These are phyloP conservation scores for Polydrusus tereticollis DNA, from an alignment of 2,888 invertebrate genomes.

Conservation along the genomic window DNA sequence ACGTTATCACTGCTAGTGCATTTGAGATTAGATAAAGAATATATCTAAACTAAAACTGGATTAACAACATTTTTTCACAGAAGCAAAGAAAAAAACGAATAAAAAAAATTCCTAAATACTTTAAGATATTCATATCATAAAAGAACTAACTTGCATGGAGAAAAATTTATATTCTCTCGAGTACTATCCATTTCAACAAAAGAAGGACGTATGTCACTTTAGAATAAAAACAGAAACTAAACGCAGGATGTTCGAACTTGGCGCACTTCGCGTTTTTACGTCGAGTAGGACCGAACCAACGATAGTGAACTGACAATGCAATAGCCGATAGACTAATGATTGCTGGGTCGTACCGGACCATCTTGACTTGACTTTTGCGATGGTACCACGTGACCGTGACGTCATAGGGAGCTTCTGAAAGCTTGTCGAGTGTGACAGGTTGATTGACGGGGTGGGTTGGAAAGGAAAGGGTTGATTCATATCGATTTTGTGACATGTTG, in stretches of 20 bases:
- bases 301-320: slow-evolving; percentile 49
- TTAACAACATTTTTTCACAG: background rate
- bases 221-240: background rate
- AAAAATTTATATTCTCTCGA: slow-evolving; percentile 55
- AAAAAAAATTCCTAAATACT: slow-evolving; percentile 32
- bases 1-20: slow-evolving; percentile 46
- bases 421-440: slow-evolving; percentile 11
- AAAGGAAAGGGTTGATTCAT: background rate
- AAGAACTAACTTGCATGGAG: slow-evolving; percentile 61
- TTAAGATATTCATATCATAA: background rate
- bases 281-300: slow-evolving; percentile 46
- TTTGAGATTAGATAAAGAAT: slow-evolving; percentile 30
- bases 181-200: slow-evolving; percentile 34
- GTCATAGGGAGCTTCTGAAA: slow-evolving; percentile 35
- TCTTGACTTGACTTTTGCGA: slow-evolving; percentile 52
- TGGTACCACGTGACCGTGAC: slow-evolving; percentile 50
- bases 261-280: slow-evolving; percentile 19
- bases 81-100: slow-evolving; percentile 5
- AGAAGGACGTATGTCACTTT: background rate
- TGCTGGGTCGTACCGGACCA: slow-evolving; percentile 53
- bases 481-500: background rate
- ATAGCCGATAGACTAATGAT: slow-evolving; percentile 55
- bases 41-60: slow-evolving; percentile 14
- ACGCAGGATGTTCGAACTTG: background rate
- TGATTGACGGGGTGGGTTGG: slow-evolving; percentile 9